A percentile compares a stretch with the other conserved stretches of the same genome.
Conservation (phyloP, 1,140 invertebrate species). For the Phymorhynchus buccinoides region DNA sequence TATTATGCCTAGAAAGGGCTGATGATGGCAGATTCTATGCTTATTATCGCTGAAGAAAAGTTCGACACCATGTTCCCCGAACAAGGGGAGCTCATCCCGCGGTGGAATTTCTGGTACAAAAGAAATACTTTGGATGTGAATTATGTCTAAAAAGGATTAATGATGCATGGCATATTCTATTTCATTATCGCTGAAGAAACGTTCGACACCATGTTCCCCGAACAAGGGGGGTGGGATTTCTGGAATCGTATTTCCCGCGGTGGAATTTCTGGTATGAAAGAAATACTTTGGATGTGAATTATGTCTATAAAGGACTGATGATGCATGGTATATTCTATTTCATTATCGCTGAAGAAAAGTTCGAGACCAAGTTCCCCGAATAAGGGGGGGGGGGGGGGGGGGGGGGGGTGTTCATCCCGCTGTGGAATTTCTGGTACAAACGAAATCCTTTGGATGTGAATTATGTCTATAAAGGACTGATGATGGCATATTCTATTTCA, state of each 20-base stretch:
- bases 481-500: no score
- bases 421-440: constrained; percentile 83
- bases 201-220: background rate
- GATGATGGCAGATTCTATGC: no score
- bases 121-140: no score
- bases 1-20: no score
- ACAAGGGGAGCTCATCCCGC: constrained; percentile 78
- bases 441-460: no score
- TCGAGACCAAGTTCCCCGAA: background rate
- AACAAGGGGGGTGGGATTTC: constrained; percentile 36
- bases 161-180: no score
- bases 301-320: background rate
- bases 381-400: no score
- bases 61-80: background rate
- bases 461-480: background rate
- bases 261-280: constrained; percentile 81
- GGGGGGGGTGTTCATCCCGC: constrained; percentile 83
- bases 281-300: background rate
- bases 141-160: background rate
- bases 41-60: no score
- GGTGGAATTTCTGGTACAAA: constrained; percentile 83
- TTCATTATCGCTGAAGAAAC: no score
- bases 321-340: no score
- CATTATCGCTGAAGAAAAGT: no score
- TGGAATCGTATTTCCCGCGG: constrained; percentile 79